These are phyloP conservation scores for Ammodytes dubius DNA, from an alignment of 2,113 vertebrate species.

Conservation along the genomic window DNA sequence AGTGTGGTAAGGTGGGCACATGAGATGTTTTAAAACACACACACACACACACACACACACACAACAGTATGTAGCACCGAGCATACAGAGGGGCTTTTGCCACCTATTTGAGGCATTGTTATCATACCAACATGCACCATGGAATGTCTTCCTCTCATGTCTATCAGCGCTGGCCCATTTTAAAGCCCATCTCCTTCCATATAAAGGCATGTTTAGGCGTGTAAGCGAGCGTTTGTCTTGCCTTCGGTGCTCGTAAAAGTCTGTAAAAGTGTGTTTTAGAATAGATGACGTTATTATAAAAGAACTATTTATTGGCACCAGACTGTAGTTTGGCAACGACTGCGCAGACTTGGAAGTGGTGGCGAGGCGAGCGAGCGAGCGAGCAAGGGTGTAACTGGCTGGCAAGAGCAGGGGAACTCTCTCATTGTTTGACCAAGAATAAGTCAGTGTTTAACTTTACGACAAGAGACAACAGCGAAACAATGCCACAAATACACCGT, in stretches of 20 bases:
- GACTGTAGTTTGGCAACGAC: constrained; percentile 2
- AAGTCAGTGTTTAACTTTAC: not conserved
- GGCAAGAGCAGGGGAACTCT: constrained; percentile 46
- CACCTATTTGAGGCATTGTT: constrained; percentile 46
- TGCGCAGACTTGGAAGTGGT: constrained; percentile 45
- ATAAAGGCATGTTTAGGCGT: no score
- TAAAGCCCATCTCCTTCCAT: not conserved
- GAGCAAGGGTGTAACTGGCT: constrained; percentile 70
- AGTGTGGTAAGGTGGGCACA: not conserved
- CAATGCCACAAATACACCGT: not conserved
- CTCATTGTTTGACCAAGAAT: constrained; percentile 61
- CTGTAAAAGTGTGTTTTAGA: not conserved
- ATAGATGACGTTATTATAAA: not conserved
- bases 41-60: not conserved
- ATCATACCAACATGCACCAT: constrained; percentile 30
- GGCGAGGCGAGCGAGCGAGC: not conserved
- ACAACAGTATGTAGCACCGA: not conserved
- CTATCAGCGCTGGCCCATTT: not conserved
- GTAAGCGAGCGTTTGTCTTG: no score
- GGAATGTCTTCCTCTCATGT: not conserved
- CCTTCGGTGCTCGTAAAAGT: not conserved
- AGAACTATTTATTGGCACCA: constrained; percentile 5
- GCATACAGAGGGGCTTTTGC: not conserved
- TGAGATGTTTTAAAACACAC: not conserved
- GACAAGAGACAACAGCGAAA: not conserved